These are phyloP conservation scores for Drosophila glabriapex DNA, from an alignment of 2,888 invertebrate genomes.

Conservation along the genomic window DNA sequence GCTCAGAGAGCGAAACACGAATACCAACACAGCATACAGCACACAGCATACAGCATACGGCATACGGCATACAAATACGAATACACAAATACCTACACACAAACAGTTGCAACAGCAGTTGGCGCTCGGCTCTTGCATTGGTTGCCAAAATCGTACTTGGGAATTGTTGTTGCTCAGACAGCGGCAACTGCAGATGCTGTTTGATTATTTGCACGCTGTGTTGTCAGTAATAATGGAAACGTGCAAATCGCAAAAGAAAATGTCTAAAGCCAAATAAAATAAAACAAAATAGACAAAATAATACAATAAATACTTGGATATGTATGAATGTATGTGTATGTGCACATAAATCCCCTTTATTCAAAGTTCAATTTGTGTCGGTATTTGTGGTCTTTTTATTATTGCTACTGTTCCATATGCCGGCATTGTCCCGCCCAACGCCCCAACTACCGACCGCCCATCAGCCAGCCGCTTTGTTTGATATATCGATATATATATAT, in stretches of 20 bases:
- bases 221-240: slow-evolving; percentile 45
- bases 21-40: slow-evolving; percentile 55
- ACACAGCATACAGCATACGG: slow-evolving; percentile 8
- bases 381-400: slow-evolving; percentile 11
- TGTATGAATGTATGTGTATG: neutral
- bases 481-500: neutral
- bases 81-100: slow-evolving; percentile 41
- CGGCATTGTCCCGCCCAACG: slow-evolving; percentile 23
- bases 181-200: slow-evolving; percentile 50
- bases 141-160: slow-evolving; percentile 44
- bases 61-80: slow-evolving; percentile 38
- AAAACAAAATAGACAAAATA: slow-evolving; percentile 20
- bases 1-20: slow-evolving; percentile 60
- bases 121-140: slow-evolving; percentile 56
- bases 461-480: slow-evolving; percentile 7
- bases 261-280: slow-evolving; percentile 34
- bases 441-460: slow-evolving; percentile 3
- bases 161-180: slow-evolving; percentile 52
- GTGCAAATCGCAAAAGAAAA: slow-evolving; percentile 42
- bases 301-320: neutral
- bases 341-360: slow-evolving; percentile 22
- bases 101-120: slow-evolving; percentile 54
- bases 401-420: slow-evolving; percentile 20
- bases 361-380: slow-evolving; percentile 35
- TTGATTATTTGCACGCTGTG: slow-evolving; percentile 45